Evolutionary conservation across 2,113 vertebrate species (phyloP).

Genomic region (Podocnemis expansa): DNA sequence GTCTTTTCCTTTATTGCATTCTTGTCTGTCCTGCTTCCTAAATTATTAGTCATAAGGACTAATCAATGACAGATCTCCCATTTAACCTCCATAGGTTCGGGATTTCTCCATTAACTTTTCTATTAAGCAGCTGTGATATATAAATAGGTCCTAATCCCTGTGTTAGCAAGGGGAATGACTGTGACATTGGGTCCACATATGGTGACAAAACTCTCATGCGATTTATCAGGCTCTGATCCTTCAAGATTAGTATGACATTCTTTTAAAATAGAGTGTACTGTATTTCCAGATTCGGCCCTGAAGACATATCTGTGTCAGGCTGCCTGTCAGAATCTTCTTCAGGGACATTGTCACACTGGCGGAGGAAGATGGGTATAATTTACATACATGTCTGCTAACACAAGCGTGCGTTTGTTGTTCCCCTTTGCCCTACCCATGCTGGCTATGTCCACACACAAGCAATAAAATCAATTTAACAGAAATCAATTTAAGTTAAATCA

Average conservation of each 20-base stretch:
- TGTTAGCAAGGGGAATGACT: background rate
- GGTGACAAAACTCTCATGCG: background rate
- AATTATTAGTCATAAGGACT: accelerated
- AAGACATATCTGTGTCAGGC: background rate
- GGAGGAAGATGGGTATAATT: background rate
- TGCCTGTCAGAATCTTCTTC: background rate
- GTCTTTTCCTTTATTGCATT: accelerated
- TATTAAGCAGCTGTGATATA: background rate
- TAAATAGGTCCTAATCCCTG: no score
- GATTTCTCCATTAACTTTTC: background rate
- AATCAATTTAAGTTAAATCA: no score
- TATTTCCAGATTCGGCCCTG: background rate
- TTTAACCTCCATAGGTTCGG: background rate
- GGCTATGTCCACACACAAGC: no score
- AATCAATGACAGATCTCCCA: background rate
- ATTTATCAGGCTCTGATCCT: background rate
- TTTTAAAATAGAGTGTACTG: background rate
- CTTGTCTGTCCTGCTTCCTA: background rate
- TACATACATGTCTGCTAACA: background rate
- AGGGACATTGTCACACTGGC: background rate
- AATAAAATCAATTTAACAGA: no score
- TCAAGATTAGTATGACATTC: background rate
- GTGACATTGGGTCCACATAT: accelerated
- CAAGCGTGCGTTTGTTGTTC: background rate
- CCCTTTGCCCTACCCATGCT: background rate